Conservation (phyloP, 1,140 invertebrate genomes). For the Dinoponera quadriceps region DNA sequence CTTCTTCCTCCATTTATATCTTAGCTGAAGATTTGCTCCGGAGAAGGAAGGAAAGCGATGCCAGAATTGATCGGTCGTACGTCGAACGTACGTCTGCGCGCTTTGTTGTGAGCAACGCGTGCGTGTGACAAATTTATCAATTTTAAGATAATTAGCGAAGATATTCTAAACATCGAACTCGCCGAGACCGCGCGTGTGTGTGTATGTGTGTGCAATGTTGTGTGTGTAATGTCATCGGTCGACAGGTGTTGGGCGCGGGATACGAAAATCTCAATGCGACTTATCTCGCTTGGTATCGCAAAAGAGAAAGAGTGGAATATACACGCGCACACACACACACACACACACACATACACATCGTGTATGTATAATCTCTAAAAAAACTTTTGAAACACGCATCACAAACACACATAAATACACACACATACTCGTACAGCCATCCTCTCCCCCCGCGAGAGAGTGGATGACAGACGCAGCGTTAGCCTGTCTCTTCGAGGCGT, state of each 20-base stretch:
- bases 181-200: neutral
- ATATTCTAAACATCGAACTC: slow-evolving; percentile 3
- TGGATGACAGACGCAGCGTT: slow-evolving; percentile 54
- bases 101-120: no score
- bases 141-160: neutral
- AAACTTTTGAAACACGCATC: slow-evolving; percentile 49
- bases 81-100: no score
- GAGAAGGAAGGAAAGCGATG: no score
- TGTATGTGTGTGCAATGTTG: no score
- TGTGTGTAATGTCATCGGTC: neutral
- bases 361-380: slow-evolving; percentile 68
- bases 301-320: neutral
- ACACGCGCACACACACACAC: no score
- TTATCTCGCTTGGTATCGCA: slow-evolving; percentile 27
- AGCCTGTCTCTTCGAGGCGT: slow-evolving; percentile 59
- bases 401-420: no score
- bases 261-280: slow-evolving; percentile 49
- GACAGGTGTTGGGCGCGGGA: neutral
- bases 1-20: no score
- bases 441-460: no score
- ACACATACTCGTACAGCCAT: no score
- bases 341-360: slow-evolving; percentile 1
- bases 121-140: no score
- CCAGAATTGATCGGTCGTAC: no score
- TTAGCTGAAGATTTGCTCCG: no score